phyloP scores from a whole-genome alignment of 2,888 invertebrate genomes.

The Unio delphinus region DNA sequence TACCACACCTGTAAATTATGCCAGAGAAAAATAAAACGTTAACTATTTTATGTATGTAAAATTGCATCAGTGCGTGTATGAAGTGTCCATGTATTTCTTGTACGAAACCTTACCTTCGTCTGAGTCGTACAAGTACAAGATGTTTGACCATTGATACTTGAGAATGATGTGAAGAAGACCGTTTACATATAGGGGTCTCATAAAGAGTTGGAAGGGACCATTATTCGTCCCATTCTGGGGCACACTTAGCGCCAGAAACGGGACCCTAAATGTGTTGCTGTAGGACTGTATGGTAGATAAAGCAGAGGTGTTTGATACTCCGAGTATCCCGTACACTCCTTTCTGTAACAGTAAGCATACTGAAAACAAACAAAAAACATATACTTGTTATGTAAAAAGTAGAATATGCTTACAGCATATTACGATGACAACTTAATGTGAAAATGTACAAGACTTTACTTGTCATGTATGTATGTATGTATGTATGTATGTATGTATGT shows the following conservation, averaged over 20 bases:
- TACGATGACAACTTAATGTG: too few species aligned
- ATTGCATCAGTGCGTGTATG: background rate
- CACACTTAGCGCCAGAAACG: conserved; percentile 49
- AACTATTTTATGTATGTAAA: too few species aligned
- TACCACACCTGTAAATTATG: too few species aligned
- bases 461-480: too few species aligned
- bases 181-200: conserved; percentile 49
- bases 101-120: conserved; percentile 51
- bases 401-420: too few species aligned
- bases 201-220: conserved; percentile 46
- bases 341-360: conserved; percentile 51
- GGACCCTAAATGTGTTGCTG: conserved; percentile 55
- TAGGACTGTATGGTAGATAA: conserved; percentile 60
- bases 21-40: too few species aligned
- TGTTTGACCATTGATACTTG: conserved; percentile 40
- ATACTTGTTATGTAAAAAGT: too few species aligned
- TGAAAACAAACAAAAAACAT: conserved; percentile 20
- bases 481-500: too few species aligned
- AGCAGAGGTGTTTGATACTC: conserved; percentile 52
- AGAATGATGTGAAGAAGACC: conserved; percentile 49
- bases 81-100: background rate
- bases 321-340: conserved; percentile 52
- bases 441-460: too few species aligned
- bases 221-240: conserved; percentile 43
- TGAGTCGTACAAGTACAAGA: conserved; percentile 53